Evolutionary conservation across 2,113 vertebrate genomes (phyloP), one percentile per base, ranked within the genome.

Genomic region (Pelobates fuscus): DNA sequence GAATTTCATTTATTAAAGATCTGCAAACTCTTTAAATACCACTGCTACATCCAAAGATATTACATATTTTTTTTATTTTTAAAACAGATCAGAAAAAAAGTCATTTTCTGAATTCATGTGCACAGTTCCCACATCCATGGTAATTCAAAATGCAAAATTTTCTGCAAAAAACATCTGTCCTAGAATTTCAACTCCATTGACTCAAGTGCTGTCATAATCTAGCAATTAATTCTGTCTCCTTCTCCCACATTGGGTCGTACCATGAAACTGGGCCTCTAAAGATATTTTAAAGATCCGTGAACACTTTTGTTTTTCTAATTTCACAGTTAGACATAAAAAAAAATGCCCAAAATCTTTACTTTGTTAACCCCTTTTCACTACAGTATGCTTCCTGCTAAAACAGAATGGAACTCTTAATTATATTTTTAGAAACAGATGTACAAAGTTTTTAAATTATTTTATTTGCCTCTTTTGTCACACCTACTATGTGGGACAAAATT

Each of bases 1-100:
- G 52, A 58, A 66, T 74, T 74, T 66, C 52, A 37, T 58, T 74
- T 66, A 74, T 57, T 65, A 74, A 41, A 72, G 27, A 14, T 26
- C 32, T 43, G 21, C 17, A 29, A 25, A 23, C 27, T 65, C 41
- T 74, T 17, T 64, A 49, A 49, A 49, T 49, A 18, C 44, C 4
- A 18, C 44, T 49, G 4, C 15, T 37, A 10, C 32, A 37, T 37
- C 32, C 5, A 10, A 37, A 10, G 5, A 37, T 37, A 10, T 37
- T 37, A 37, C 10, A 37, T 37, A 37, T 37, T 37, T 37, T 37
- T 5, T 6, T 37, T 49, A 14, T 49, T 49, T 12, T 18, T 1
- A 49, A 49, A 49, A 49, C 5, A 17, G 14, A 15, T 3, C 12
- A 18, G 17, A 49, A 49, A 49, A 7, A 17, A 4, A 14, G 44